Evolutionary conservation across 2,113 vertebrate genomes (phyloP), one percentile per base, ranked within the genome.

Genomic region (Protomyctophum bolini): DNA sequence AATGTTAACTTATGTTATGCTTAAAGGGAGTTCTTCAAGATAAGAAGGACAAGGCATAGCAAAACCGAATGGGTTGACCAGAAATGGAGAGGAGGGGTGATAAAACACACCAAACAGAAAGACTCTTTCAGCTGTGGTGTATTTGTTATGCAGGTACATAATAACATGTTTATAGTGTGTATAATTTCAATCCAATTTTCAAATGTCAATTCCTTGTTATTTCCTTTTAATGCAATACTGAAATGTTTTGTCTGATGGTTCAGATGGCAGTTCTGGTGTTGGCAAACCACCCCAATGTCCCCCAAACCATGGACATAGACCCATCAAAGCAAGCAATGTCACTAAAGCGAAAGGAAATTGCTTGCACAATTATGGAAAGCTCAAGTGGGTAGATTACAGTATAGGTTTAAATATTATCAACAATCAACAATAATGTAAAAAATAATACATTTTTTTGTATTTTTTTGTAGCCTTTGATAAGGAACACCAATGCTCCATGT

Each of bases 51-150:
- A 10, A 10, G n/a, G 9, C 51, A 56, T 41, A 12, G 65, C 12
- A 67, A 14, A 57, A 52, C 10, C 4, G 65, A 56, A 1, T 21
- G 21, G 21, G 21, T 21, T 21, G 21, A 21, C 21, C 21, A 21
- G 21, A 21, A 57, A 7, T 70, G 58, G 68, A 62, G 50, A 49
- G 57, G 57, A 61, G 28, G 8, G 7, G 28, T 8, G 14, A 51
- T 51, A 6, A 1, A 11, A 0, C 58, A 62, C 49, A 33, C 15
- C 2, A 50, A 50, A 11, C 48, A 54, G 11, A 28, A 29, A 49
- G 68, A 70, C 54, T 11, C 1, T 50, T 2, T 21, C 58, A 70
- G 41, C 59, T 71, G 60, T 71, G 69, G 15, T 47, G 69, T 55
- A 11, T 56, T 57, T 33, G 60, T 71, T 11, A 71, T 71, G 29